A percentile compares a stretch with the other conserved stretches of the same genome.
Conservation (phyloP, 2,113 vertebrate species). For the Pardalotus punctatus region DNA sequence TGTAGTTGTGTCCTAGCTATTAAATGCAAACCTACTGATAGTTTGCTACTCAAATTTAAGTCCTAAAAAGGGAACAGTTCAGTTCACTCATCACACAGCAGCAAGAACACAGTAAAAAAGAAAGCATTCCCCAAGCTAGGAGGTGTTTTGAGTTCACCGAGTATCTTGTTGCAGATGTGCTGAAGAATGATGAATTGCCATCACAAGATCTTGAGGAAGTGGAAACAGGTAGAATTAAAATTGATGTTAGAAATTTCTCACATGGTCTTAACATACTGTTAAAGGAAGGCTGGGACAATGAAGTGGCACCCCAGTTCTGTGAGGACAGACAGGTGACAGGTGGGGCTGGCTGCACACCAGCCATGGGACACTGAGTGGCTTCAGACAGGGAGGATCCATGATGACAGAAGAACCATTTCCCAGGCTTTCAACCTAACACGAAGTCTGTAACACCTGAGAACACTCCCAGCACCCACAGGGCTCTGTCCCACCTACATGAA, state of each 20-base stretch:
- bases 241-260: neutral
- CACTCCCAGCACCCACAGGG: neutral
- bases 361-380: neutral
- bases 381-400: neutral
- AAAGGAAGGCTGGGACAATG: neutral
- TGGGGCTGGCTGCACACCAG: neutral
- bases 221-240: neutral
- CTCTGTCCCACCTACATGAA: neutral
- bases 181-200: neutral
- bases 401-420: neutral
- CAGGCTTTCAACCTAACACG: neutral
- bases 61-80: neutral
- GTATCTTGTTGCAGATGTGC: neutral
- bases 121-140: neutral
- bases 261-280: neutral
- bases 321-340: neutral
- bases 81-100: neutral
- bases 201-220: neutral
- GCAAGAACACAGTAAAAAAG: neutral
- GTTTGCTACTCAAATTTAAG: neutral
- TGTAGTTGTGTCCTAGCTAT: neutral
- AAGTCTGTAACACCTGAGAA: neutral
- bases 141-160: neutral
- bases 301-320: neutral
- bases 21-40: neutral